A percentile compares a stretch with the other conserved stretches of the same genome.
Evolutionary conservation across 2,888 invertebrate genomes (phyloP).

Genomic region (Mythimna vitellina): DNA sequence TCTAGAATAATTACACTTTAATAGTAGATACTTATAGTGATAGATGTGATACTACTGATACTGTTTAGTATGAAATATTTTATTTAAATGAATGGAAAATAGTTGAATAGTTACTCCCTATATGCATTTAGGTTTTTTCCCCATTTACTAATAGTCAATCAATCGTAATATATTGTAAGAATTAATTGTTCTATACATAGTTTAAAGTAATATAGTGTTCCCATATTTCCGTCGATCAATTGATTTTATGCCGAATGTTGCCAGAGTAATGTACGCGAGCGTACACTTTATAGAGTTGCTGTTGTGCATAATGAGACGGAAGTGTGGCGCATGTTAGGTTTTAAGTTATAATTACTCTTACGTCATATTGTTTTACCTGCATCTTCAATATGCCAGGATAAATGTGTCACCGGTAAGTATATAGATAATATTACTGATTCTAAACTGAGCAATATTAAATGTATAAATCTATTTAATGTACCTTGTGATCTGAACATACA

Average conservation of each 20-base stretch:
- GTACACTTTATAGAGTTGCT: conserved; percentile 60
- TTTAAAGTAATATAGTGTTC: conserved; percentile 74
- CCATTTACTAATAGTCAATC: conserved; percentile 74
- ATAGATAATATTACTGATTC: conserved; percentile 62
- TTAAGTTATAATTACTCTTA: conserved; percentile 74
- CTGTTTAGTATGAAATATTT: conserved; percentile 75
- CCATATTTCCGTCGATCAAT: conserved; percentile 76
- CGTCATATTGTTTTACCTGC: conserved; percentile 72
- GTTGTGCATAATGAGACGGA: conserved; percentile 69
- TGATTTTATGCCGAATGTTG: conserved; percentile 74
- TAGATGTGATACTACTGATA: conserved; percentile 83
- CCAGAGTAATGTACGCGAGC: conserved; percentile 69
- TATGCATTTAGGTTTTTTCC: conserved; percentile 84
- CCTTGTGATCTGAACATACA: conserved; percentile 78
- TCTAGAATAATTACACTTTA: conserved; percentile 66
- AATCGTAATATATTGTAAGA: conserved; percentile 75
- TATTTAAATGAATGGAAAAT: conserved; percentile 78
- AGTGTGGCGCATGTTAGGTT: conserved; percentile 69
- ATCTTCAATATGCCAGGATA: conserved; percentile 66
- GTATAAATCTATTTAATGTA: conserved; percentile 68
- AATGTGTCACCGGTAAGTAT: conserved; percentile 60
- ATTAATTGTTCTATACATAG: conserved; percentile 67
- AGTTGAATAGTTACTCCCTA: conserved; percentile 77
- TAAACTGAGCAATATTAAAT: conserved; percentile 79
- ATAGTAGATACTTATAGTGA: conserved; percentile 72